Percentiles rank a stretch among this genome's conserved stretches.
phyloP scores from a whole-genome alignment of 2,113 vertebrate species.

The Rhineura floridana region DNA sequence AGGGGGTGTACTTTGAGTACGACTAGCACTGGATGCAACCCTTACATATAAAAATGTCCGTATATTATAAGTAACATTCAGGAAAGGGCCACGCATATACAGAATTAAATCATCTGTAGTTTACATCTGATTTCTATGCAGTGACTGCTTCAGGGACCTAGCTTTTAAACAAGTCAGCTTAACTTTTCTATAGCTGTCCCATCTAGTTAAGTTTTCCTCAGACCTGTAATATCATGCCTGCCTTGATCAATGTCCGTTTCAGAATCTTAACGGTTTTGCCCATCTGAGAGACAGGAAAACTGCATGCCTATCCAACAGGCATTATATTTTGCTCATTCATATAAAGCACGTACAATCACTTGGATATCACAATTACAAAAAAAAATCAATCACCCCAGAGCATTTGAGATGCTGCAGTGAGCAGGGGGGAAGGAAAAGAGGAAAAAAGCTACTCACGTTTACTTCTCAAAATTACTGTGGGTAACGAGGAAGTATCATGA shows the following conservation, averaged over 20 bases:
- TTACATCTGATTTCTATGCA: background rate
- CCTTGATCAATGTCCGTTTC: background rate
- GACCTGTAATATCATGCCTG: background rate
- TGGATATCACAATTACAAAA: no score
- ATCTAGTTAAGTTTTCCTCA: background rate
- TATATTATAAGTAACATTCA: no score
- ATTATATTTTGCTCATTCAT: background rate
- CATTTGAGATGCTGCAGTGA: background rate
- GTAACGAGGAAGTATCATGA: slow-evolving; percentile 82
- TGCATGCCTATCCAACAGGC: background rate
- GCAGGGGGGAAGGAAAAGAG: slow-evolving; percentile 6
- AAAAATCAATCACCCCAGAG: no score
- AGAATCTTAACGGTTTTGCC: background rate
- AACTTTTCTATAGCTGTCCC: background rate
- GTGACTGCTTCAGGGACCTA: background rate
- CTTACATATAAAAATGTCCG: no score
- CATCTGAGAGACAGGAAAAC: background rate
- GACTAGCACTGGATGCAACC: no score
- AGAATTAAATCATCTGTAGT: background rate
- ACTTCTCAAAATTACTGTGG: slow-evolving; percentile 89
- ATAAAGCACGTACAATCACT: background rate
- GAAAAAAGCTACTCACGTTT: slow-evolving; percentile 79
- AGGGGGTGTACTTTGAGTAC: no score
- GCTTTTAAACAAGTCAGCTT: background rate
- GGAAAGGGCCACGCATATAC: background rate